Percentiles rank a stretch among this genome's conserved stretches.
Evolutionary conservation across 2,113 vertebrate genomes (phyloP).

Genomic region (Furnarius figulus): DNA sequence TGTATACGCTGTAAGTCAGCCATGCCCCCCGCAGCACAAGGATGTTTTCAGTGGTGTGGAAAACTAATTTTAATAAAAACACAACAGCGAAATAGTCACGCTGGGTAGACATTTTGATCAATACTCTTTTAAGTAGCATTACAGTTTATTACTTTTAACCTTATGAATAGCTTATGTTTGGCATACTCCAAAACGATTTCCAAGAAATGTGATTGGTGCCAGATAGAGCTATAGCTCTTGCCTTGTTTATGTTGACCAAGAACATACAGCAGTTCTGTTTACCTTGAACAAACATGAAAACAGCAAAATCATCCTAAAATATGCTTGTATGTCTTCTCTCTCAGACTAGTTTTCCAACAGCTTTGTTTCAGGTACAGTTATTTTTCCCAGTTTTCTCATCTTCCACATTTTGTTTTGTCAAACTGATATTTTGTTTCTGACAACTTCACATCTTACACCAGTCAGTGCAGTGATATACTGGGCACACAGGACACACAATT

Average conservation of each 20-base stretch:
- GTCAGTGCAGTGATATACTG: not conserved
- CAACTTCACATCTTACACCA: not conserved
- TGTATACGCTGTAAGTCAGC: not conserved
- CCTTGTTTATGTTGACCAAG: not conserved
- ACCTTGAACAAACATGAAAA: not conserved
- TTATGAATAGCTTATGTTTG: not conserved
- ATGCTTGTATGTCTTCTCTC: not conserved
- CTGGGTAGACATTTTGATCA: not conserved
- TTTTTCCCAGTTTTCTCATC: not conserved
- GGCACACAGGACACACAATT: not conserved
- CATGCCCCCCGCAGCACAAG: not conserved
- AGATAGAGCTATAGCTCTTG: not conserved
- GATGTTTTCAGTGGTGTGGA: not conserved
- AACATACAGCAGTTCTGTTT: not conserved
- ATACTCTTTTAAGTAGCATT: not conserved
- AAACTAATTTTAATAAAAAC: not conserved
- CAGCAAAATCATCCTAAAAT: not conserved
- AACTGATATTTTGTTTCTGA: not conserved
- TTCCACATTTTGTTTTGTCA: not conserved
- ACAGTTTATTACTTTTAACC: not conserved
- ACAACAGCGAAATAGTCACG: not conserved
- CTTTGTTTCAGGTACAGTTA: not conserved
- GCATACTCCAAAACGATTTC: not conserved
- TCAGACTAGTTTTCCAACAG: not conserved
- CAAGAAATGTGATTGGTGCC: not conserved